Conservation (phyloP, 2,797 vertebrate genomes). For the Graptemys geographica region DNA sequence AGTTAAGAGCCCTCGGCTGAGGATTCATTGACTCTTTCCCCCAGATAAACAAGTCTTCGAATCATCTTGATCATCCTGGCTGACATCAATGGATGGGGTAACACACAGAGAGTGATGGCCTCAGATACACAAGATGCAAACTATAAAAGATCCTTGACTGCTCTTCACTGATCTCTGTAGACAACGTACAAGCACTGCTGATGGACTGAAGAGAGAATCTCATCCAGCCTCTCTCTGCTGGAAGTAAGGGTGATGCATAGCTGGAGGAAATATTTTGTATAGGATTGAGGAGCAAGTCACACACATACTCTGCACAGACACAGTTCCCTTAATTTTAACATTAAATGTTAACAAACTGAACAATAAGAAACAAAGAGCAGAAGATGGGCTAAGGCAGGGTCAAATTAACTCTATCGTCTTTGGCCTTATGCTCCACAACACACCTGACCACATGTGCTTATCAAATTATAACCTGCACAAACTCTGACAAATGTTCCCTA, state of each 20-base stretch:
- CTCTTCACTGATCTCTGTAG: not conserved
- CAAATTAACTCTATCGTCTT: not conserved
- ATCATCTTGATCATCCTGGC: too few species aligned
- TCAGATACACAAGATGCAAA: not conserved
- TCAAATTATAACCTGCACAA: not conserved
- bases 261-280: not conserved
- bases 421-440: conserved; percentile 21
- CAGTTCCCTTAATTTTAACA: not conserved
- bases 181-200: not conserved
- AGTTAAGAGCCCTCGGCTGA: not conserved
- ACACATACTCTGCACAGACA: not conserved
- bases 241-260: not conserved
- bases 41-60: not conserved
- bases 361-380: not conserved
- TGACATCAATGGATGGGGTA: not conserved
- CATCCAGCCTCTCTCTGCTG: not conserved
- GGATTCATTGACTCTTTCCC: not conserved
- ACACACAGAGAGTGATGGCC: not conserved
- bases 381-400: not conserved
- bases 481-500: not conserved
- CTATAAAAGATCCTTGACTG: not conserved
- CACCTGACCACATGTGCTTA: not conserved
- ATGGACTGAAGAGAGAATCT: not conserved
- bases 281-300: not conserved
- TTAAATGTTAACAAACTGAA: conserved; percentile 32